A percentile compares a stretch with the other conserved stretches of the same genome.
phyloP scores from a whole-genome alignment of 2,888 invertebrate genomes.

The Celastrina argiolus region DNA sequence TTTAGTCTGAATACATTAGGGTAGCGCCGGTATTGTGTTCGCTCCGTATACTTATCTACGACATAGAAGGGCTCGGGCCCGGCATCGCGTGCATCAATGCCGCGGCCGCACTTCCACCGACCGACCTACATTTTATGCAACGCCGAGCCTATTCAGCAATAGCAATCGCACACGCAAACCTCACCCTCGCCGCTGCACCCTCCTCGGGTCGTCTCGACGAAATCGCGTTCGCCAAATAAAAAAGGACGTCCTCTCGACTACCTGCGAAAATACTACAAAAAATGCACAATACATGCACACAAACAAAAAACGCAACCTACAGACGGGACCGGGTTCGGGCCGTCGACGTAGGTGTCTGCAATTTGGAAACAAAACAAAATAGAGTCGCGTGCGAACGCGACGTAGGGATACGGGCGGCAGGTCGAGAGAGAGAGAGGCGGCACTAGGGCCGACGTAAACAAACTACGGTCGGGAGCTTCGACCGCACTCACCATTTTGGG shows the following conservation, averaged over 20 bases:
- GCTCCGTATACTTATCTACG: slow-evolving; percentile 31
- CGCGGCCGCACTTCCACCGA: slow-evolving; percentile 66
- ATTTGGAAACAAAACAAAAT: slow-evolving; percentile 77
- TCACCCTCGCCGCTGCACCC: slow-evolving; percentile 49
- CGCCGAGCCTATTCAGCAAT: slow-evolving; percentile 61
- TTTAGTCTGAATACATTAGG: slow-evolving; percentile 44
- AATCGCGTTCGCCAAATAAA: slow-evolving; percentile 42
- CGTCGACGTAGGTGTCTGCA: slow-evolving; percentile 71
- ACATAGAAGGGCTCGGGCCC: slow-evolving; percentile 49
- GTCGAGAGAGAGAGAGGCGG: slow-evolving; percentile 69
- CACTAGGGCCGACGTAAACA: slow-evolving; percentile 74
- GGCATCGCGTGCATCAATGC: slow-evolving; percentile 61
- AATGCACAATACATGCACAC: slow-evolving; percentile 58
- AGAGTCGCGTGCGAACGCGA: slow-evolving; percentile 71
- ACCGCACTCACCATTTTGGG: slow-evolving; percentile 77
- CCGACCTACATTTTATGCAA: slow-evolving; percentile 77
- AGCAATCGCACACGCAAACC: slow-evolving; percentile 52
- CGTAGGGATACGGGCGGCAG: slow-evolving; percentile 71
- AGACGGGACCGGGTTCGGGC: slow-evolving; percentile 59
- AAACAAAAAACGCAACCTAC: slow-evolving; percentile 66
- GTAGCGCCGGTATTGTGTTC: slow-evolving; percentile 38
- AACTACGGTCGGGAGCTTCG: slow-evolving; percentile 72
- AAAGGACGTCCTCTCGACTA: slow-evolving; percentile 52
- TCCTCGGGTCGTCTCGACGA: slow-evolving; percentile 34
- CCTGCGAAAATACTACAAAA: slow-evolving; percentile 72